Evolutionary conservation across 2,113 vertebrate species (phyloP).

Genomic region (Malaclemys terrapin): DNA sequence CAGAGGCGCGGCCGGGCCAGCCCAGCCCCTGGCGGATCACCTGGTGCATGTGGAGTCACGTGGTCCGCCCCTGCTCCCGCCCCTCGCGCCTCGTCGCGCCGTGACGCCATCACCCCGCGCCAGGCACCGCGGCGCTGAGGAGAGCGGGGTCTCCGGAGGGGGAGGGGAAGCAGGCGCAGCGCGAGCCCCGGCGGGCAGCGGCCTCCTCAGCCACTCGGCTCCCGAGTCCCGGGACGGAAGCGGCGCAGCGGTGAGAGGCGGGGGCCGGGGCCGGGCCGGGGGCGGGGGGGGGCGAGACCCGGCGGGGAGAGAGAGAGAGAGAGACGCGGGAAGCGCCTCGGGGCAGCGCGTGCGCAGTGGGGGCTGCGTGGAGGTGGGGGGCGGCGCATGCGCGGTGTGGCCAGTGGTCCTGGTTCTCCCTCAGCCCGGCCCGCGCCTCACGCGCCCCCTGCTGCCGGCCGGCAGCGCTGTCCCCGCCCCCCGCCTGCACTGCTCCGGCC

Average conservation of each 20-base stretch:
- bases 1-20: too few species aligned
- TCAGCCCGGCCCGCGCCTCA: too few species aligned
- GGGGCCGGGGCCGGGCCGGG: fast-evolving
- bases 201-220: neutral
- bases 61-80: neutral
- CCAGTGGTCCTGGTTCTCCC: too few species aligned
- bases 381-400: neutral
- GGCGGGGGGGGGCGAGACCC: fast-evolving
- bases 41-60: neutral
- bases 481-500: too few species aligned
- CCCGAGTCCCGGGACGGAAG: neutral
- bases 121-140: neutral
- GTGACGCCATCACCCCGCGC: neutral
- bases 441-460: too few species aligned
- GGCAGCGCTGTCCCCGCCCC: too few species aligned
- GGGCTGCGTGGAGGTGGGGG: neutral
- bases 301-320: too few species aligned
- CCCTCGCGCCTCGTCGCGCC: neutral
- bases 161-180: neutral
- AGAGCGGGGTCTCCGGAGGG: neutral
- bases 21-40: neutral
- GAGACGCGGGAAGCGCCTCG: neutral
- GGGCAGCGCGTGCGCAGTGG: neutral
- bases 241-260: neutral
- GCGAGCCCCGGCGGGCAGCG: too few species aligned